These are phyloP conservation scores for Drosophila miranda DNA, from an alignment of 1,140 invertebrate species.

Conservation along the genomic window DNA sequence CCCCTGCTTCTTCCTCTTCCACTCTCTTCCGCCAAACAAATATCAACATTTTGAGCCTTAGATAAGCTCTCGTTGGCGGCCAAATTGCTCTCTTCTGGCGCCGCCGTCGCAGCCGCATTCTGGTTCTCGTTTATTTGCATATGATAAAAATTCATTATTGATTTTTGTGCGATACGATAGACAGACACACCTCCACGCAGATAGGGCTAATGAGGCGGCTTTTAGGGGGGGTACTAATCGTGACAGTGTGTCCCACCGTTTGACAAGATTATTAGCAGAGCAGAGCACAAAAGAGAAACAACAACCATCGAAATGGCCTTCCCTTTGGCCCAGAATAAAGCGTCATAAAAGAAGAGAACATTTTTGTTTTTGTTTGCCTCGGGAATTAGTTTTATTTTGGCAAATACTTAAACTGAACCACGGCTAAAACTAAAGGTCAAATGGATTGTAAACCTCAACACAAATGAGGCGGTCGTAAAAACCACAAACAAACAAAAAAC, in stretches of 20 bases:
- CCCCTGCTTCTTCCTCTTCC: neutral
- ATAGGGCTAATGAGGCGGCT: slow-evolving; percentile 9
- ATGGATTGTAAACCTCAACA: slow-evolving; percentile 68
- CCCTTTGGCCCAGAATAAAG: neutral
- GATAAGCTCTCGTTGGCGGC: slow-evolving; percentile 49
- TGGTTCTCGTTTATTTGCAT: slow-evolving; percentile 65
- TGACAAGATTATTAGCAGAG: slow-evolving; percentile 40
- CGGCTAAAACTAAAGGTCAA: slow-evolving; percentile 55
- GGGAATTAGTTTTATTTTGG: slow-evolving; percentile 3
- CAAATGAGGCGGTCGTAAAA: slow-evolving; percentile 58
- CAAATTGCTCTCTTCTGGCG: slow-evolving; percentile 20
- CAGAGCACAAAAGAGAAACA: neutral
- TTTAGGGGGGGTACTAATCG: slow-evolving; percentile 21
- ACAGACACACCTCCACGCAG: slow-evolving; percentile 35
- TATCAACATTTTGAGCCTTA: slow-evolving; percentile 41
- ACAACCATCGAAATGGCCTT: slow-evolving; percentile 22
- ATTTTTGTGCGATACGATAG: slow-evolving; percentile 49
- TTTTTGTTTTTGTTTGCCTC: slow-evolving; percentile 26
- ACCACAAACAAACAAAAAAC: slow-evolving; percentile 8
- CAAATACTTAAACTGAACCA: neutral
- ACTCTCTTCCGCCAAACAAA: slow-evolving; percentile 29
- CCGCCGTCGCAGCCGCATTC: too few relatives aligned
- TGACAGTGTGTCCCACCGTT: slow-evolving; percentile 6
- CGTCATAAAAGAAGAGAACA: slow-evolving; percentile 10
- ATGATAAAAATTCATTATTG: slow-evolving; percentile 67